These are phyloP conservation scores for Drosophila sucinea DNA, from an alignment of 1,140 invertebrate species.

Conservation along the genomic window DNA sequence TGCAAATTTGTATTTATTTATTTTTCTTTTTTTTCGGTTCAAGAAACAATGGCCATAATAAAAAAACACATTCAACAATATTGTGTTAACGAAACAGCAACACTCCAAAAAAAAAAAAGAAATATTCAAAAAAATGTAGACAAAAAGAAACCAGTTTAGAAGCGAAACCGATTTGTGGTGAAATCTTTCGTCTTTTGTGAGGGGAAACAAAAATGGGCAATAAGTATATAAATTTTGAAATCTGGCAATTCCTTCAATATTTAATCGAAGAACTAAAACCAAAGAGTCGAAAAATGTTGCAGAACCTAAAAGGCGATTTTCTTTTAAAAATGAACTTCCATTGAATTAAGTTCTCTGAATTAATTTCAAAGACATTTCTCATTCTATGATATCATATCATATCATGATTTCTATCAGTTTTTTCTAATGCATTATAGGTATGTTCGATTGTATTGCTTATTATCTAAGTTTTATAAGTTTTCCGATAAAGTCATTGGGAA, in stretches of 20 bases:
- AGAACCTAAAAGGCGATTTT: neutral
- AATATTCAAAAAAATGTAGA: neutral
- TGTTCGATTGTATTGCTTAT: no score
- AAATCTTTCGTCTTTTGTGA: neutral
- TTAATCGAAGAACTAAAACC: neutral
- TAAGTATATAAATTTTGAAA: neutral
- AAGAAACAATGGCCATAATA: conserved; percentile 4
- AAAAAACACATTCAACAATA: conserved; percentile 8
- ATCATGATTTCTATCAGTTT: no score
- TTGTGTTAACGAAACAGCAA: conserved; percentile 4
- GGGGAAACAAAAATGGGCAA: neutral
- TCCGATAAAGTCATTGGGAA: no score
- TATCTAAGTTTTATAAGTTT: no score
- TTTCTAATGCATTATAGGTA: no score
- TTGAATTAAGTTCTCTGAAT: no score
- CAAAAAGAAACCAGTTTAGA: conserved; percentile 7
- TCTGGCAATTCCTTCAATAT: conserved; percentile 1
- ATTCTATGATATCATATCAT: no score
- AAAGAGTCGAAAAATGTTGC: neutral
- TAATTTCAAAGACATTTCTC: no score
- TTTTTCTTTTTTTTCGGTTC: no score
- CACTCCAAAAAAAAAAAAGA: no score
- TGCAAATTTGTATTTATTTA: neutral
- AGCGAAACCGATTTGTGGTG: conserved; percentile 6
- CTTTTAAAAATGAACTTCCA: no score